phyloP scores from a whole-genome alignment of 2,797 vertebrate genomes.

The Oryzias dopingdopingensis region DNA sequence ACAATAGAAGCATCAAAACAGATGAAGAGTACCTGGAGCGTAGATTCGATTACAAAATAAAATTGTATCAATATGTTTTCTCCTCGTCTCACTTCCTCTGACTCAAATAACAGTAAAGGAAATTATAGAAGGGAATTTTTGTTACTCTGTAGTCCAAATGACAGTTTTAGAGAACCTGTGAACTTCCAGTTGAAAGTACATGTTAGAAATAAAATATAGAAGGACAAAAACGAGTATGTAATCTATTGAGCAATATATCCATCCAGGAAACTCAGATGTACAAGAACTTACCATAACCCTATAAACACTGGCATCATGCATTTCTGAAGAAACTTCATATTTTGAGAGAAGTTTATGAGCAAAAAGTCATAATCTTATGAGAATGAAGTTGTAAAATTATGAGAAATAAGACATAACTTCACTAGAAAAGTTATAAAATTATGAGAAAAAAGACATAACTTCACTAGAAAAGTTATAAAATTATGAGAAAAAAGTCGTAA shows the following conservation, averaged over 20 bases:
- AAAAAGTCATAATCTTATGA: too few species aligned
- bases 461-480: too few species aligned
- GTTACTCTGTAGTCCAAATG: not conserved
- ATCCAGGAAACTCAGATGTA: conserved; percentile 9
- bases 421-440: too few species aligned
- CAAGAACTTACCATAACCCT: too few species aligned
- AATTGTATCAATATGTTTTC: conserved; percentile 32
- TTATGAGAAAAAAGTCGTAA: too few species aligned
- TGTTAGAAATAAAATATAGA: not conserved
- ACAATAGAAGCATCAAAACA: conserved; percentile 58
- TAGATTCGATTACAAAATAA: conserved; percentile 53
- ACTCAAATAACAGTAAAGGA: conserved; percentile 20
- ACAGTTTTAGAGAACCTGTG: conserved; percentile 8
- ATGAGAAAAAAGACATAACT: too few species aligned
- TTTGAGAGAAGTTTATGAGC: too few species aligned
- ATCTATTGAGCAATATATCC: conserved; percentile 33
- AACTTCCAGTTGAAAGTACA: too few species aligned
- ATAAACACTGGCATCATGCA: too few species aligned
- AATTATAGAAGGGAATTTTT: not conserved
- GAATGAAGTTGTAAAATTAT: too few species aligned
- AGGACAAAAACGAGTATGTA: conserved; percentile 41
- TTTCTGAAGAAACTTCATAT: too few species aligned
- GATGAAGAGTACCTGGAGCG: conserved; percentile 39
- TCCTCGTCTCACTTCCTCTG: conserved; percentile 7
- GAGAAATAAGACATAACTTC: too few species aligned